Evolutionary conservation across 1,140 invertebrate genomes (phyloP).

Genomic region (Bradysia coprophila): DNA sequence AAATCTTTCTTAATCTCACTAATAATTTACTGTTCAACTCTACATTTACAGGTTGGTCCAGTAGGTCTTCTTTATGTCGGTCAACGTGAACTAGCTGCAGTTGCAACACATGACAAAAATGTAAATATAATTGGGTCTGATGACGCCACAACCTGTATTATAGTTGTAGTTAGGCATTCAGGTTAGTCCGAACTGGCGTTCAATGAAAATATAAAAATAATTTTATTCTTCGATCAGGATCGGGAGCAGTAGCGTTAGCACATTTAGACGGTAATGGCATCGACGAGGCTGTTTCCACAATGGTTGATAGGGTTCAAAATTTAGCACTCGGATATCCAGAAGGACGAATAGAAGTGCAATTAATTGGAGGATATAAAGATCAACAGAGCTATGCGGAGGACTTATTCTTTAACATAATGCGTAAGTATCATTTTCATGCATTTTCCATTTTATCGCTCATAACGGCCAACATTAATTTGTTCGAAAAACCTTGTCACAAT

Average conservation of each 20-base stretch:
- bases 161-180: conserved; percentile 76
- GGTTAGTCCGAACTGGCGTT: conserved; percentile 52
- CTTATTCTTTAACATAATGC: conserved; percentile 73
- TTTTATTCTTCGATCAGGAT: no score
- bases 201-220: no score
- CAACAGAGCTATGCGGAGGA: conserved; percentile 67
- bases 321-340: conserved; percentile 64
- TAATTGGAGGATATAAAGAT: conserved; percentile 81
- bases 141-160: conserved; percentile 85
- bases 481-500: no score
- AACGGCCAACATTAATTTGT: neutral
- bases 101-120: conserved; percentile 79
- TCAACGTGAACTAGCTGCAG: conserved; percentile 79
- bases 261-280: conserved; percentile 79
- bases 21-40: no score
- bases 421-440: conserved; percentile 53
- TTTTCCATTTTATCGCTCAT: no score
- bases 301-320: conserved; percentile 67
- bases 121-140: conserved; percentile 81
- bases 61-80: conserved; percentile 73
- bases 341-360: conserved; percentile 70
- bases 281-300: conserved; percentile 57
- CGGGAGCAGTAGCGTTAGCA: conserved; percentile 66
- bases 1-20: no score
- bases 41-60: conserved; percentile 43